Evolutionary conservation across 1,140 invertebrate genomes (phyloP).

Genomic region (Popillia japonica): DNA sequence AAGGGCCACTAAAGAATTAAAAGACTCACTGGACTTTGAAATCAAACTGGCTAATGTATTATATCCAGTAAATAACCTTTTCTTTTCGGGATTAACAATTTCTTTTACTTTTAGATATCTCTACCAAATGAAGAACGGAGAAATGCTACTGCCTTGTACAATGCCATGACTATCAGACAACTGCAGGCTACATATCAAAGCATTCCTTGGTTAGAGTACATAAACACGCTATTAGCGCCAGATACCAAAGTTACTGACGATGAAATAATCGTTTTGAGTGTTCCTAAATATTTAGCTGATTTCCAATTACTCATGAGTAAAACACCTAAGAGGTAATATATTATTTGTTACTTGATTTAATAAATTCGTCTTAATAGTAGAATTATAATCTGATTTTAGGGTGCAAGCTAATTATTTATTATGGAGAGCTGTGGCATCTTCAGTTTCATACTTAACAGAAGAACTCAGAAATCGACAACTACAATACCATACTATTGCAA

Average conservation of each 20-base stretch:
- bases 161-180: conserved; percentile 84
- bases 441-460: conserved; percentile 66
- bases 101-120: conserved; percentile 73
- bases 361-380: neutral
- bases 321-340: conserved; percentile 65
- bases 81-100: neutral
- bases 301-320: conserved; percentile 64
- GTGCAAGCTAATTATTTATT: conserved; percentile 72
- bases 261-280: conserved; percentile 69
- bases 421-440: conserved; percentile 67
- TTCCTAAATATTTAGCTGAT: conserved; percentile 68
- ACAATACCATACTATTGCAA: conserved; percentile 65
- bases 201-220: conserved; percentile 70
- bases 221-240: conserved; percentile 66
- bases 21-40: conserved; percentile 89
- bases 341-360: neutral
- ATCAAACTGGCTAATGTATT: conserved; percentile 89
- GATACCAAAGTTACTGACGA: conserved; percentile 53
- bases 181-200: conserved; percentile 77
- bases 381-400: conserved; percentile 56
- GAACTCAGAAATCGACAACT: conserved; percentile 65
- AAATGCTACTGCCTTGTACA: conserved; percentile 90
- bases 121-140: conserved; percentile 88
- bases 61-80: neutral
- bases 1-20: conserved; percentile 77